Evolutionary conservation across 1,140 invertebrate genomes (phyloP).

Genomic region (Lithobius niger): DNA sequence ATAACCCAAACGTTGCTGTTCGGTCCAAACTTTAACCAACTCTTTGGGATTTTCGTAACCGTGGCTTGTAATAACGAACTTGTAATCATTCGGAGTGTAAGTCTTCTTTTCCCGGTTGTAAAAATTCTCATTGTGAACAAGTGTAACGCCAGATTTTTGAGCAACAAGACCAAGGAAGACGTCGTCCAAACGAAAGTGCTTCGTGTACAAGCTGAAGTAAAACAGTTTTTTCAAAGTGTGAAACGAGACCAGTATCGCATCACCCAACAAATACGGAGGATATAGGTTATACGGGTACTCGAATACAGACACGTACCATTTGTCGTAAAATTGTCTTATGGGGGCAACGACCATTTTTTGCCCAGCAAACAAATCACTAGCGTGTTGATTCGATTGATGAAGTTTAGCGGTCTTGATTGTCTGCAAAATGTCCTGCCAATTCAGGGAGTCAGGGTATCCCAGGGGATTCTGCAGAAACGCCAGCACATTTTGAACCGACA

Average conservation of each 20-base stretch:
- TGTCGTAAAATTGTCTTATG: conserved; percentile 56
- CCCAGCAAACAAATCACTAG: conserved; percentile 48
- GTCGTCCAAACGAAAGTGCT: conserved; percentile 77
- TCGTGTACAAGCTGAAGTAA: conserved; percentile 59
- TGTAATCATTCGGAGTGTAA: conserved; percentile 51
- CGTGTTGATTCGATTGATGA: conserved; percentile 1
- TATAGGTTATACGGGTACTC: conserved; percentile 78
- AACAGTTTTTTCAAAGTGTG: conserved; percentile 57
- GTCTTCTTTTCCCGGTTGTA: conserved; percentile 68
- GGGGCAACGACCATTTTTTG: conserved; percentile 64
- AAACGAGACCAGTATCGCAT: conserved; percentile 63
- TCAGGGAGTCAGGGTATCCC: conserved; percentile 43
- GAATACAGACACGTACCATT: conserved; percentile 69
- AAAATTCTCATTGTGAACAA: conserved; percentile 62
- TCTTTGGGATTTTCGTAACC: conserved; percentile 60
- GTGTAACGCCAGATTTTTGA: conserved; percentile 57
- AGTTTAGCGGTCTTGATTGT: conserved; percentile 2
- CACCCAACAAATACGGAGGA: conserved; percentile 82
- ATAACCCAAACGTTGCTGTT: conserved; percentile 58
- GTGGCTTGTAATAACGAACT: conserved; percentile 68
- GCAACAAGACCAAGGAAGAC: conserved; percentile 70
- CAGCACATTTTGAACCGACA: conserved; percentile 73
- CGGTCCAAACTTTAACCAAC: conserved; percentile 57
- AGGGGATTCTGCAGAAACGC: conserved; percentile 55
- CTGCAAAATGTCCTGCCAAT: conserved; percentile 13